These are phyloP conservation scores for Timandra comae DNA, from an alignment of 2,888 invertebrate species.

Conservation along the genomic window DNA sequence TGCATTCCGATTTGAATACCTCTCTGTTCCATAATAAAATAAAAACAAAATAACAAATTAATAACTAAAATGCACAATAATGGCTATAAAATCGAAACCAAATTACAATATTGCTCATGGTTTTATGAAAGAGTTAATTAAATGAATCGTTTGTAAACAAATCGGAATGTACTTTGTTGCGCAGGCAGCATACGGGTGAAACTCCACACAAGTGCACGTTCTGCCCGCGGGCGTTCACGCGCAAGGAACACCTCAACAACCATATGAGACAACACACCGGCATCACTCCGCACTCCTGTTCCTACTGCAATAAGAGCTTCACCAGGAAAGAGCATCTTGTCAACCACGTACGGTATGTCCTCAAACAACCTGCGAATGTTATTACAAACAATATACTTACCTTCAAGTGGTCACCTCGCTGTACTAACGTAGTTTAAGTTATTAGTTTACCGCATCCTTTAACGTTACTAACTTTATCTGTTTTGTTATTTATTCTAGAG, in stretches of 20 bases:
- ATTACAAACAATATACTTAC: no score
- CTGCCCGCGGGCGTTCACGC: conserved; percentile 77
- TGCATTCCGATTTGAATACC: conserved; percentile 70
- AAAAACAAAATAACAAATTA: no score
- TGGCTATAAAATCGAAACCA: no score
- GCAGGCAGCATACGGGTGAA: conserved; percentile 87
- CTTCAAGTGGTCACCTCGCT: no score
- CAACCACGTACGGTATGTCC: conserved; percentile 74
- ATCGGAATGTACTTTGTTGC: conserved; percentile 70
- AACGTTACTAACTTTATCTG: no score
- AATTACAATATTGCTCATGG: no score
- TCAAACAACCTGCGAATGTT: no score
- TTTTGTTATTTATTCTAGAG: no score
- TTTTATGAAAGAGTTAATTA: conserved; percentile 1
- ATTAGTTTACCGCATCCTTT: no score
- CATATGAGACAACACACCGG: conserved; percentile 86
- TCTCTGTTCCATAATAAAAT: no score
- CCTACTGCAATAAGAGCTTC: conserved; percentile 83
- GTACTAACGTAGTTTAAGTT: no score
- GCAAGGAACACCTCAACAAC: conserved; percentile 92
- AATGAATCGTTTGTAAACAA: conserved; percentile 22
- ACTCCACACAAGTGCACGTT: conserved; percentile 86
- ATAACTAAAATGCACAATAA: no score
- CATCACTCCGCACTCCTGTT: conserved; percentile 82
- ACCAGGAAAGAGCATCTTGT: conserved; percentile 84